A percentile compares a stretch with the other conserved stretches of the same genome.
phyloP scores from a whole-genome alignment of 92 coral and sea anemone species.

The Zoanthus sociatus region DNA sequence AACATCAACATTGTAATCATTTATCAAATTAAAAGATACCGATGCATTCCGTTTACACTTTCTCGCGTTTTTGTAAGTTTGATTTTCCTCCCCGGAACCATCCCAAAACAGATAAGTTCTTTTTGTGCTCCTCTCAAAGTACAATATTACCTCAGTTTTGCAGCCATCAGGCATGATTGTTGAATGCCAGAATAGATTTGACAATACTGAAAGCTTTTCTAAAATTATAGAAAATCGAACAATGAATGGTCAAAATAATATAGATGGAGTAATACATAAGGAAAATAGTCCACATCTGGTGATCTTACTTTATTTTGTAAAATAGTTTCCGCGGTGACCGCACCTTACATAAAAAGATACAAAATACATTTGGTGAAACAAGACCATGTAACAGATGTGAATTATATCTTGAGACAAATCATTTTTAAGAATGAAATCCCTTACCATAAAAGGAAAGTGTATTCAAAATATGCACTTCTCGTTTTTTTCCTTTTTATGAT shows the following conservation, averaged over 20 bases:
- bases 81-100: not conserved
- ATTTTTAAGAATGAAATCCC: not conserved
- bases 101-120: not conserved
- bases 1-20: not conserved
- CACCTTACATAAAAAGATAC: no score
- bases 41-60: not conserved
- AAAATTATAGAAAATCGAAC: no score
- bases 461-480: not conserved
- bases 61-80: not conserved
- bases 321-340: no score
- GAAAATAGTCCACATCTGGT: no score
- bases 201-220: no score
- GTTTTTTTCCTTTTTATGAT: not conserved
- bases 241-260: no score
- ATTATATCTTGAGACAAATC: not conserved
- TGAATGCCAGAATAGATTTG: not conserved
- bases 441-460: not conserved
- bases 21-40: conserved; percentile 32
- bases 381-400: conserved; percentile 1
- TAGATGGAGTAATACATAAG: no score
- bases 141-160: not conserved
- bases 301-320: no score
- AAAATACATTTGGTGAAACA: not conserved
- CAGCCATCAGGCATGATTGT: conserved; percentile 36
- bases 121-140: conserved; percentile 14